Base-by-base conservation (phyloP, 2,113 vertebrate genomes). In the Pithys albifrons region DNA sequence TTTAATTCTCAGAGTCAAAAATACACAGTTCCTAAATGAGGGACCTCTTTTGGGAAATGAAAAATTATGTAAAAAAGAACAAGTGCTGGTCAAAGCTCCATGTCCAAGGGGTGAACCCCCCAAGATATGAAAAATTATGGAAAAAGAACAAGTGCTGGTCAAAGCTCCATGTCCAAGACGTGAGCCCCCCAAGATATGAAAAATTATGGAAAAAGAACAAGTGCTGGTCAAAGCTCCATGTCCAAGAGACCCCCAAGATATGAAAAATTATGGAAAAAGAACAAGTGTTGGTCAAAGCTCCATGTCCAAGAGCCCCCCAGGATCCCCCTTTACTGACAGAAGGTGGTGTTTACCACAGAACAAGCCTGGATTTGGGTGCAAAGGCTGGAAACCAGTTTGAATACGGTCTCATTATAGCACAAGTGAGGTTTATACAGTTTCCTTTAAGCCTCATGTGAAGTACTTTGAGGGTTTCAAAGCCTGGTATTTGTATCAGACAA, bases 381-480 rank as follows among this genome's bases (percentile, higher is more conserved):
- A 7, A 22, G 75, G 7, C 27, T 85, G 64, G 49, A 49, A 71
- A 73, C n/a, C 14, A 14, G 7, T 57, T 78, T 82, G 41, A 58
- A 13, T 17, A 3, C 4, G 15, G 15, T 37, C 15, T 58, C 0
- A 0, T 7, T 72, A 17, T 52, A 61, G 31, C 37, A 17, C 5
- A 3, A 14, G 8, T 6, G 12, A 46, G 20, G 19, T 51, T 55
- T 19, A 5, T 28, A 18, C 5, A 4, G 7, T 29, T 91, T 41
- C 37, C 49, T 58, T 58, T 66, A 67, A 85, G 62, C 11, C 22
- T 72, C 5, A 3, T 4, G 8, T 15, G 59, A 54, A 77, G 58
- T 41, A 33, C 19, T 61, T 35, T 7, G 6, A 24, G 43, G 35
- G 4, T 6, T 87, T 62, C 48, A 33, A 23, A 91, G 35, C 57